Evolutionary conservation across 2,888 invertebrate species (phyloP).

Genomic region (Carcina quercana): DNA sequence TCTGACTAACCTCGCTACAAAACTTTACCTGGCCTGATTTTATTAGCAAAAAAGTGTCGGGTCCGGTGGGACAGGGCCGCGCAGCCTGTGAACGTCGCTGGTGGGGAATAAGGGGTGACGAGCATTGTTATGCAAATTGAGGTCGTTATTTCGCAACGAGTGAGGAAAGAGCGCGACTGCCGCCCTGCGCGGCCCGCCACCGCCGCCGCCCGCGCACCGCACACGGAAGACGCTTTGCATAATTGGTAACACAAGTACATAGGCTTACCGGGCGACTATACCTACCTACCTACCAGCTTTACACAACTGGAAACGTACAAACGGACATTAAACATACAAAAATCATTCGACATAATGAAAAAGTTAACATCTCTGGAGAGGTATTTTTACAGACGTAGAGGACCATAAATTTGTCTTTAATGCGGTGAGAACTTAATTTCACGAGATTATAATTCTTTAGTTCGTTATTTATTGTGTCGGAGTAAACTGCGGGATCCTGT

Average conservation of each 20-base stretch:
- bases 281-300: too few species aligned
- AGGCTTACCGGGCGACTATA: neutral
- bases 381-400: too few species aligned
- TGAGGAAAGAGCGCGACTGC: conserved; percentile 69
- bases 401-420: too few species aligned
- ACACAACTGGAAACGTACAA: too few species aligned
- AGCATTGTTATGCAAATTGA: conserved; percentile 74
- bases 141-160: conserved; percentile 73
- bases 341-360: too few species aligned
- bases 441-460: too few species aligned
- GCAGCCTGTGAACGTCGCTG: conserved; percentile 64
- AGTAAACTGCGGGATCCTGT: too few species aligned
- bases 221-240: conserved; percentile 69
- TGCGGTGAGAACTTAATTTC: too few species aligned
- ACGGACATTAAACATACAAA: too few species aligned
- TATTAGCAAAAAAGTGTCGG: conserved; percentile 48
- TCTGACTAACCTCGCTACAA: too few species aligned
- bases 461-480: too few species aligned
- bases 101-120: conserved; percentile 69
- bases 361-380: too few species aligned
- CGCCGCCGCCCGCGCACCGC: conserved; percentile 48
- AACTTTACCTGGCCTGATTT: conserved; percentile 40
- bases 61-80: conserved; percentile 57
- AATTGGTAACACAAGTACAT: conserved; percentile 66
- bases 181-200: conserved; percentile 31